phyloP scores from a whole-genome alignment of 2,797 vertebrate species.

The Coreius guichenoti region DNA sequence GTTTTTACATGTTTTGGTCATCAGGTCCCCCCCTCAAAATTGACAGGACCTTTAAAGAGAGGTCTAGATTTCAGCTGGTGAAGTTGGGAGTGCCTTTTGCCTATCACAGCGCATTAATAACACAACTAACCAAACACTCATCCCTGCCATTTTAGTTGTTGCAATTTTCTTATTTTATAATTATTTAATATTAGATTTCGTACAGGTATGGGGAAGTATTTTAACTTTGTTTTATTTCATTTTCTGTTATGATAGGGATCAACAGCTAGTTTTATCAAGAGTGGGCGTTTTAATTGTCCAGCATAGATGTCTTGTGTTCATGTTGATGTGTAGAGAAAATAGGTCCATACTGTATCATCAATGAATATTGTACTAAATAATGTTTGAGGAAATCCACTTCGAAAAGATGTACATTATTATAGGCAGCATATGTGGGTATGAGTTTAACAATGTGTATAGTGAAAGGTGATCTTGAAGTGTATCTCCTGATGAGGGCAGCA shows the following conservation, averaged over 20 bases:
- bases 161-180: slow-evolving; percentile 65
- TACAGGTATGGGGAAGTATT: slow-evolving; percentile 76
- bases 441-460: slow-evolving; percentile 85
- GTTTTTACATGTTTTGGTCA: slow-evolving; percentile 59
- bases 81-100: slow-evolving; percentile 84
- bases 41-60: slow-evolving; percentile 60
- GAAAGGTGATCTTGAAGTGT: slow-evolving; percentile 71
- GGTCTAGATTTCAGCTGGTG: slow-evolving; percentile 68
- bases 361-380: slow-evolving; percentile 89
- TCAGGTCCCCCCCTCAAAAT: slow-evolving; percentile 64
- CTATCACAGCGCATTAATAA: slow-evolving; percentile 74
- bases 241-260: slow-evolving; percentile 76
- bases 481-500: slow-evolving; percentile 76
- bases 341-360: slow-evolving; percentile 84
- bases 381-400: slow-evolving; percentile 76
- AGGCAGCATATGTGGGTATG: slow-evolving; percentile 79
- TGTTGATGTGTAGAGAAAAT: slow-evolving; percentile 87
- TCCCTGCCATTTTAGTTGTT: slow-evolving; percentile 69
- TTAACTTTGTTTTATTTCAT: slow-evolving; percentile 61
- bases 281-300: slow-evolving; percentile 83
- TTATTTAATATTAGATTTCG: slow-evolving; percentile 81
- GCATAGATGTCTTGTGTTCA: slow-evolving; percentile 87
- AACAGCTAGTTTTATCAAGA: slow-evolving; percentile 82
- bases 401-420: slow-evolving; percentile 82
- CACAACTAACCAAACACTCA: slow-evolving; percentile 74